These are phyloP conservation scores for Dryobotodes eremita DNA, from an alignment of 2,888 invertebrate genomes.

Conservation along the genomic window DNA sequence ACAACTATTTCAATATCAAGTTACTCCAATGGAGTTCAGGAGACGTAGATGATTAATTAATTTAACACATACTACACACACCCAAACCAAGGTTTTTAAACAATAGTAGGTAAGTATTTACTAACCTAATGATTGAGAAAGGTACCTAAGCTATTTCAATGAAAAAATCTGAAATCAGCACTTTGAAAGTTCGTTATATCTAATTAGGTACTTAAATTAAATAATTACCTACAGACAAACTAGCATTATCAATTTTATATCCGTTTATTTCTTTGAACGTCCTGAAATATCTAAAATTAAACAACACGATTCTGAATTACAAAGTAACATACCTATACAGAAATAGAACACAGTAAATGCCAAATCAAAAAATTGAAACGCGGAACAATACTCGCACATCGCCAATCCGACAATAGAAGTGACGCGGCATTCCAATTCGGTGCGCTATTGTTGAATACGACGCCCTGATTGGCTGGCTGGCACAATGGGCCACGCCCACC, in stretches of 20 bases:
- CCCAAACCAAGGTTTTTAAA: too few species aligned
- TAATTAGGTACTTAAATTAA: neutral
- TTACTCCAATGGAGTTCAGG: too few species aligned
- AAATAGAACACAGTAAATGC: constrained; percentile 66
- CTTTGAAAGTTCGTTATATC: neutral
- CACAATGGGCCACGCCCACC: constrained; percentile 89
- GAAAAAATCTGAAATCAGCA: neutral
- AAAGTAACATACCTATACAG: constrained; percentile 41
- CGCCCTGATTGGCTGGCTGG: constrained; percentile 83
- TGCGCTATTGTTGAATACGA: constrained; percentile 87
- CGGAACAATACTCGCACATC: constrained; percentile 79
- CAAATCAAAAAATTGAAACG: constrained; percentile 75
- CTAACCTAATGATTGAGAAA: too few species aligned
- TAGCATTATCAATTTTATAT: neutral
- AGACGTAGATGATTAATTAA: neutral
- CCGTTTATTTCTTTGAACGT: neutral
- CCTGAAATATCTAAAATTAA: neutral
- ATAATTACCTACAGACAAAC: neutral
- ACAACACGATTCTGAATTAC: neutral
- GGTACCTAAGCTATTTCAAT: too few species aligned
- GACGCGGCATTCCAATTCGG: constrained; percentile 87
- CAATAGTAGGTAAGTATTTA: too few species aligned
- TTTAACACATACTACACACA: neutral
- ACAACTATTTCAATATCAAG: too few species aligned
- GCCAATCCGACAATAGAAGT: constrained; percentile 87